Percentiles rank a stretch among this genome's conserved stretches.
These are phyloP conservation scores for Aporophyla nigra DNA, from an alignment of 2,888 invertebrate genomes.

Conservation along the genomic window DNA sequence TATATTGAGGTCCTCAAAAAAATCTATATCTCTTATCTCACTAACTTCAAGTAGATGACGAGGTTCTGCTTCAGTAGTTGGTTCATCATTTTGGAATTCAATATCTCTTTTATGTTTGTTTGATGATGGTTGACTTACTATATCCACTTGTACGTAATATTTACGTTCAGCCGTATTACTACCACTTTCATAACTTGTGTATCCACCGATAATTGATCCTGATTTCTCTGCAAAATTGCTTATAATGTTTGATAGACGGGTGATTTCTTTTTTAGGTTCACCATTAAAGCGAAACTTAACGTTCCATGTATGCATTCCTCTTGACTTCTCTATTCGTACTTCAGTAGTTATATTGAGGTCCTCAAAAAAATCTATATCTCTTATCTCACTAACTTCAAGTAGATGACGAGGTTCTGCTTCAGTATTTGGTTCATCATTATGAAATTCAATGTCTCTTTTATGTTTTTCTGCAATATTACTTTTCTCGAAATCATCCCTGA, in stretches of 20 bases:
- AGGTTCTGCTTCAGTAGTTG: no score
- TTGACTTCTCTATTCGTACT: not conserved
- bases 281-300: not conserved
- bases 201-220: not conserved
- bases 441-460: no score
- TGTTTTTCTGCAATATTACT: not conserved
- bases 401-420: no score
- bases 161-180: no score
- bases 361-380: not conserved
- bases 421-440: no score
- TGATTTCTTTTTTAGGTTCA: not conserved
- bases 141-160: no score
- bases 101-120: slow-evolving; percentile 5
- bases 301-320: slow-evolving; percentile 33
- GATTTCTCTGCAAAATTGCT: not conserved
- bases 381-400: no score
- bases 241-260: not conserved
- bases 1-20: not conserved
- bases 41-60: no score
- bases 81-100: not conserved
- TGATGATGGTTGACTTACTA: no score
- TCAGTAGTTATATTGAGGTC: not conserved
- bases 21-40: not conserved
- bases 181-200: no score
- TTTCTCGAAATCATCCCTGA: slow-evolving; percentile 10